Percentiles rank a stretch among this genome's conserved stretches.
Evolutionary conservation across 2,113 vertebrate genomes (phyloP).

Genomic region (Calypte anna): DNA sequence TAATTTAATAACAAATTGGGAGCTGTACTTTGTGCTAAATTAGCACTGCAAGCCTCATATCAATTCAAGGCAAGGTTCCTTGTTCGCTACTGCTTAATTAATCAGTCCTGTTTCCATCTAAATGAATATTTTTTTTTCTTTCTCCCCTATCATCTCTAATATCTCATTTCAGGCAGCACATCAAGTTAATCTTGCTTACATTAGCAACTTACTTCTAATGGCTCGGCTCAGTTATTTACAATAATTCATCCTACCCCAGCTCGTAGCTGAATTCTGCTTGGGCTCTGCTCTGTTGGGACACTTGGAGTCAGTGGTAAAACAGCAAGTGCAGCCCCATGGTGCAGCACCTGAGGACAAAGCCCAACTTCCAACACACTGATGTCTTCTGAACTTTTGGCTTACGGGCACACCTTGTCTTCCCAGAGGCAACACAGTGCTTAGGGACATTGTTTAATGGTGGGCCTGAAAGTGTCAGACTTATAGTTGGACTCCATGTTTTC

Average conservation of each 20-base stretch:
- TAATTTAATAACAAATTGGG: conserved; percentile 70
- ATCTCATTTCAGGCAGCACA: conserved; percentile 65
- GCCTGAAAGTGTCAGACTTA: background rate
- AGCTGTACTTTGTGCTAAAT: conserved; percentile 55
- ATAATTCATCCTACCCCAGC: background rate
- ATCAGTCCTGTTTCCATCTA: conserved; percentile 62
- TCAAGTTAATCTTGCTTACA: conserved; percentile 71
- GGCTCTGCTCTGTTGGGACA: background rate
- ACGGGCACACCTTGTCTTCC: background rate
- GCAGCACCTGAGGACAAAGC: background rate
- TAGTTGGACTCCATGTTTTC: background rate
- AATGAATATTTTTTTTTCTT: conserved; percentile 67
- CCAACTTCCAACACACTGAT: background rate
- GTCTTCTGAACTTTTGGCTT: background rate
- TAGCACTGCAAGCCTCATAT: conserved; percentile 38
- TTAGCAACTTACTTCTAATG: conserved; percentile 66
- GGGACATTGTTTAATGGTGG: background rate
- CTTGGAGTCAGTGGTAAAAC: background rate
- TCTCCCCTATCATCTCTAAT: conserved; percentile 64
- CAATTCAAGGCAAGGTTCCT: conserved; percentile 61
- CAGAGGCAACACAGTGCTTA: background rate
- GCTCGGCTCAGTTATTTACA: conserved; percentile 40
- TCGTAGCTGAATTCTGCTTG: background rate
- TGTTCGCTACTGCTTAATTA: conserved; percentile 65
- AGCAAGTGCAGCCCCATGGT: accelerated